These are phyloP conservation scores for Polyommatus iphigenia DNA, from an alignment of 2,888 invertebrate species.

Conservation along the genomic window DNA sequence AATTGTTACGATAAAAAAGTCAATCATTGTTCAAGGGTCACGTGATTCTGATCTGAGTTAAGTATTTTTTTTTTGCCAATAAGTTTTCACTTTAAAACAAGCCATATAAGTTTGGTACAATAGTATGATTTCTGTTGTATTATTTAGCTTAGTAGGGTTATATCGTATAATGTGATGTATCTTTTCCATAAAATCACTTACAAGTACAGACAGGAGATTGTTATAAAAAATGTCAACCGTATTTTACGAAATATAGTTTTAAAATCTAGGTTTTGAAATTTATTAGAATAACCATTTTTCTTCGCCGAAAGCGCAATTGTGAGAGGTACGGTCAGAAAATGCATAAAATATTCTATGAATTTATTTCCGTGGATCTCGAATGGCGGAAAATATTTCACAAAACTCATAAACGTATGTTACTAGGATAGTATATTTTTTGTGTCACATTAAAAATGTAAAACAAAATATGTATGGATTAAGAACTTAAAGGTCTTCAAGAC, in stretches of 20 bases:
- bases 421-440: not conserved
- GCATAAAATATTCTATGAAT: constrained; percentile 78
- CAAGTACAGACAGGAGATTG: not conserved
- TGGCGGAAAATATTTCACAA: constrained; percentile 47
- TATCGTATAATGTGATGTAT: too few relatives aligned
- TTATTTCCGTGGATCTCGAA: constrained; percentile 72
- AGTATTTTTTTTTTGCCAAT: too few relatives aligned
- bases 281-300: constrained; percentile 37
- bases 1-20: not conserved
- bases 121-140: too few relatives aligned
- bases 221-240: constrained; percentile 27
- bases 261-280: constrained; percentile 29
- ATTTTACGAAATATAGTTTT: constrained; percentile 24
- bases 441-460: too few relatives aligned
- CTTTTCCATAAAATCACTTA: not conserved
- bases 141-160: too few relatives aligned
- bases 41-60: too few relatives aligned
- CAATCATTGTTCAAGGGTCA: too few relatives aligned
- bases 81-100: too few relatives aligned
- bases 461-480: too few relatives aligned
- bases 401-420: constrained; percentile 43
- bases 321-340: constrained; percentile 77
- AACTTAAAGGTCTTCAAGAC: too few relatives aligned
- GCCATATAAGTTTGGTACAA: too few relatives aligned
- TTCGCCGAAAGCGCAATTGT: constrained; percentile 59